Evolutionary conservation across 2,797 vertebrate genomes (phyloP), one percentile per base, ranked within the genome.

Genomic region (Microctenopoma lineatum): DNA sequence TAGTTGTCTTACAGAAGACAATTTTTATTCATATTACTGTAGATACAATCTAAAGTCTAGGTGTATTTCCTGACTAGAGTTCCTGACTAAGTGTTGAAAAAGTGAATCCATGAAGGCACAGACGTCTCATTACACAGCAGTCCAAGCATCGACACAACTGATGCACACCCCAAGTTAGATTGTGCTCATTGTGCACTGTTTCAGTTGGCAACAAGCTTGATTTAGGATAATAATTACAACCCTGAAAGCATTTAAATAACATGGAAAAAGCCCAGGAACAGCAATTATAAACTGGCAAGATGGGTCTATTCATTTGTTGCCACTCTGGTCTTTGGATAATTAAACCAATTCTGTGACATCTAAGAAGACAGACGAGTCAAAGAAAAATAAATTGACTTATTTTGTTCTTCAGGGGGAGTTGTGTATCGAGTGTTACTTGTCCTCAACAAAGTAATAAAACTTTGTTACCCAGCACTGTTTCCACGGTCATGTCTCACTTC

Each of bases 281-380:
- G 74, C 85, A 80, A 89, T 89, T 81, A 86, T 70, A 71, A 72
- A 72, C 75, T 83, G 70, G 85, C 75, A 65, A 64, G 75, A 80
- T 74, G 66, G 42, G 53, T 73, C 53, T 71, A 59, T 70, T 85
- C 87, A 88, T 71, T 59, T 81, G 73, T 76, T 83, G 73, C 84
- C 59, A 70, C 64, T 63, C 26, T 57, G 60, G 54, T 79, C 70
- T 70, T 76, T 73, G 70, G 71, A 54, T 80, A 52, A 70, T 77
- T 55, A 71, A 82, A 84, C 58, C 70, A 79, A 66, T 54, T 44
- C 45, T 52, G 71, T 57, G 52, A 73, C 61, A 62, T 78, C 50
- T 65, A 47, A 83, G 61, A 67, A 69, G 67, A 73, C 7, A 15
- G 59, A 57, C 12, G 27, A 52, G 32, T 72, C 32, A 64, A 66